A percentile compares a stretch with the other conserved stretches of the same genome.
Evolutionary conservation across 1,140 invertebrate genomes (phyloP).

Genomic region (Olivierus martensii): DNA sequence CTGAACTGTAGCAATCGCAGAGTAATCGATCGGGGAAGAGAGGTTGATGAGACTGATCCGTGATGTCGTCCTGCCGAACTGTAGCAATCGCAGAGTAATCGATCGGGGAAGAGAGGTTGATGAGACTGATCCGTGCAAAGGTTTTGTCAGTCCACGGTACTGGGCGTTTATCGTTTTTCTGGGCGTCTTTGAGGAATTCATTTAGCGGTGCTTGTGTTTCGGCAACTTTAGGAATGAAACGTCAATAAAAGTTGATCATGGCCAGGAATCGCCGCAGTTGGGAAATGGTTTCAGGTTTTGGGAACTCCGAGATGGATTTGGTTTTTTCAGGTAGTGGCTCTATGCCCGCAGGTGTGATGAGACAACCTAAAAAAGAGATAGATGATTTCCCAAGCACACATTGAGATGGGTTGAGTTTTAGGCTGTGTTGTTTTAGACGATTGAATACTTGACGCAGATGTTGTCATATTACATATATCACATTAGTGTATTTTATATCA

Average conservation of each 20-base stretch:
- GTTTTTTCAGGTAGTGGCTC: slow-evolving; percentile 25
- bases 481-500: too few relatives aligned
- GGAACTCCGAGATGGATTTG: slow-evolving; percentile 26
- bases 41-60: too few relatives aligned
- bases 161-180: too few relatives aligned
- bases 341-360: slow-evolving; percentile 24
- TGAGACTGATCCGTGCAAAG: too few relatives aligned
- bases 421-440: slow-evolving; percentile 20
- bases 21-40: too few relatives aligned
- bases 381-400: background rate
- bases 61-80: too few relatives aligned
- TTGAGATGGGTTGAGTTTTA: slow-evolving; percentile 23
- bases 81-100: too few relatives aligned
- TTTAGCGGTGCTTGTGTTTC: slow-evolving; percentile 4
- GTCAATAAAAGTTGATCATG: slow-evolving; percentile 29
- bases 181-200: too few relatives aligned
- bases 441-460: slow-evolving; percentile 28
- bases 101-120: too few relatives aligned
- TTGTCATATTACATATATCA: too few relatives aligned
- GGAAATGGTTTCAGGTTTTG: slow-evolving; percentile 24
- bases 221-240: slow-evolving; percentile 25
- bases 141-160: too few relatives aligned
- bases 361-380: slow-evolving; percentile 25
- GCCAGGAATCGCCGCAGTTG: slow-evolving; percentile 26
- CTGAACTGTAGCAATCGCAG: too few relatives aligned